phyloP scores from a whole-genome alignment of 2,113 vertebrate genomes.

The Procapra przewalskii region DNA sequence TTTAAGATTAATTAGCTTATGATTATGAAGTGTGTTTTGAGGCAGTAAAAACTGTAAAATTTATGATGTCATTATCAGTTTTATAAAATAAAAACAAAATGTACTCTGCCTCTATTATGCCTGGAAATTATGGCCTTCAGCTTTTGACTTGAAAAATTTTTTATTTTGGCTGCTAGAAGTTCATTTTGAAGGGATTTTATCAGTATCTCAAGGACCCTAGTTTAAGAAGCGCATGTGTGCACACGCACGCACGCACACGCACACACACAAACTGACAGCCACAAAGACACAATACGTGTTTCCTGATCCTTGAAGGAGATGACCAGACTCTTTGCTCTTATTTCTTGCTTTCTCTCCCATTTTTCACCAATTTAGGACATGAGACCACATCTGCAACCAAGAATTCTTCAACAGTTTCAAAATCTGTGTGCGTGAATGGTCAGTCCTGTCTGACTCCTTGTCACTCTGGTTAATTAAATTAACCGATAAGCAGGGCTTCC shows the following conservation, averaged over 20 bases:
- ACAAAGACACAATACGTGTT: not conserved
- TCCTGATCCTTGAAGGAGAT: not conserved
- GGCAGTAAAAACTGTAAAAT: constrained; percentile 8
- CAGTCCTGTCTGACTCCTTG: not conserved
- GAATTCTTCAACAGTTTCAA: not conserved
- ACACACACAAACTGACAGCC: not conserved
- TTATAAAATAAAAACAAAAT: not conserved
- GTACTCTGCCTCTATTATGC: not conserved
- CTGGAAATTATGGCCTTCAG: not conserved
- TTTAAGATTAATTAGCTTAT: constrained; percentile 42
- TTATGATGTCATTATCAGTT: not conserved
- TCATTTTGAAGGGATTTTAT: not conserved
- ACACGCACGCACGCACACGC: not conserved
- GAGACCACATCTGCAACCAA: not conserved
- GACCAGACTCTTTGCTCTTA: not conserved
- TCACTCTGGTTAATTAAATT: not conserved
- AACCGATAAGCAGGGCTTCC: not conserved
- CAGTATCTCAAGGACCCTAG: not conserved
- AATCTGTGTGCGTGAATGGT: not conserved
- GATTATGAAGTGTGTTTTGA: constrained; percentile 7
- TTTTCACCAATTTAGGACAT: not conserved
- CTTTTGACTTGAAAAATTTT: not conserved
- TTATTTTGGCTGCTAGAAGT: not conserved
- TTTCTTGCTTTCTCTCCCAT: not conserved
- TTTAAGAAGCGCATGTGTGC: not conserved